Evolutionary conservation across 2,113 vertebrate species (phyloP), one percentile per base, ranked within the genome.

Genomic region (Sinosuthora webbiana): DNA sequence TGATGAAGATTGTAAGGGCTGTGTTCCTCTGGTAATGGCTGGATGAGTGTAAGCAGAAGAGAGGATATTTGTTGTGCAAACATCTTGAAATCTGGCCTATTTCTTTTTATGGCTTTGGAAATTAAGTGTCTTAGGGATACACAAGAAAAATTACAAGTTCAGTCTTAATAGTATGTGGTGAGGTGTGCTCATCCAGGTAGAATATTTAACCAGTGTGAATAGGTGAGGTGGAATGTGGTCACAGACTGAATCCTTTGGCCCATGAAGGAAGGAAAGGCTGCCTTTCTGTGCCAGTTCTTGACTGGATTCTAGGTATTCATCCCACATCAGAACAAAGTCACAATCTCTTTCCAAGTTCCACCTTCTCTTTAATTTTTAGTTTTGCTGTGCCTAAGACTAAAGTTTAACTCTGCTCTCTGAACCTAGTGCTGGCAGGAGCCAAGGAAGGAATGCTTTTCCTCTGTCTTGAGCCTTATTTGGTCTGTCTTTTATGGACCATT

Each of bases 401-500:
- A 55, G 53, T 73, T 92, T 53, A 35, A 19, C n/a, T 87, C 37
- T 59, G 28, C 7, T 97, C 78, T 96, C 96, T 96, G 97, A 97
- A 76, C 45, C 21, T 24, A 39, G 64, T 44, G 47, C 91, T 88
- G 25, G 65, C 57, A 50, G 47, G 55, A 65, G n/a, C 86, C 89
- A 94, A 87, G 89, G 97, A 95, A 60, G 88, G 91, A 95, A 69
- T 62, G 37, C 69, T 47, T 59, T 96, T 96, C 90, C 96, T 94
- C 92, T 89, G 62, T 25, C 33, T 42, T 23, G 15, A 92, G 23
- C 39, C 63, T 93, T 73, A 53, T 90, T 71, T 97, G 97, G 97
- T 97, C 97, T 98, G 39, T 53, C 89, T 98, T 97, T 98, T 97
- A 96, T 98, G 98, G 98, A 94, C 96, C 96, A 83, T 96, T 98